A percentile compares a stretch with the other conserved stretches of the same genome.
Evolutionary conservation across 2,888 invertebrate genomes (phyloP).

Genomic region (Fragum whitleyi): DNA sequence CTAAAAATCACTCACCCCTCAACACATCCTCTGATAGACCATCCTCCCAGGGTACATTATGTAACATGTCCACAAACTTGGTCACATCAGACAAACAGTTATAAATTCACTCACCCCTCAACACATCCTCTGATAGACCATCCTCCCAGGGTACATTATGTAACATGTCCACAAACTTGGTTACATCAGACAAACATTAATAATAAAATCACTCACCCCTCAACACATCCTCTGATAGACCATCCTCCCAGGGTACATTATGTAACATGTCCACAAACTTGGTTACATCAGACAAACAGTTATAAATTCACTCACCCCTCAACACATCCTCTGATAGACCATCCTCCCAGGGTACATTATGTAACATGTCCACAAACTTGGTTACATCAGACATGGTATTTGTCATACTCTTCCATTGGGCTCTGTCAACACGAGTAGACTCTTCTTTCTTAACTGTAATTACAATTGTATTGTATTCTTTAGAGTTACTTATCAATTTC

Average conservation of each 20-base stretch:
- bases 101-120: constrained; percentile 75
- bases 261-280: constrained; percentile 85
- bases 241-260: constrained; percentile 85
- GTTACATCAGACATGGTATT: constrained; percentile 82
- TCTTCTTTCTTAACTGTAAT: constrained; percentile 74
- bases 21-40: constrained; percentile 82
- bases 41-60: constrained; percentile 85
- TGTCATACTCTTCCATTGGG: constrained; percentile 84
- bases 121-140: constrained; percentile 82
- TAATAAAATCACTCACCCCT: too few relatives aligned
- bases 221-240: constrained; percentile 81
- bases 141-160: constrained; percentile 85
- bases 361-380: constrained; percentile 85
- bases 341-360: constrained; percentile 85
- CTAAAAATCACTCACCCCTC: constrained; percentile 80
- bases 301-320: constrained; percentile 72
- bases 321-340: constrained; percentile 82
- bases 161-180: constrained; percentile 85
- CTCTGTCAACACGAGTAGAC: constrained; percentile 79
- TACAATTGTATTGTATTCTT: background rate
- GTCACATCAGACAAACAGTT: constrained; percentile 76
- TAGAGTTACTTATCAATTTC: too few relatives aligned
- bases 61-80: constrained; percentile 85
- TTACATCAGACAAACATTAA: too few relatives aligned
- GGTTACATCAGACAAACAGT: constrained; percentile 76